phyloP scores from a whole-genome alignment of 2,113 vertebrate species.

The Mus spicilegus region DNA sequence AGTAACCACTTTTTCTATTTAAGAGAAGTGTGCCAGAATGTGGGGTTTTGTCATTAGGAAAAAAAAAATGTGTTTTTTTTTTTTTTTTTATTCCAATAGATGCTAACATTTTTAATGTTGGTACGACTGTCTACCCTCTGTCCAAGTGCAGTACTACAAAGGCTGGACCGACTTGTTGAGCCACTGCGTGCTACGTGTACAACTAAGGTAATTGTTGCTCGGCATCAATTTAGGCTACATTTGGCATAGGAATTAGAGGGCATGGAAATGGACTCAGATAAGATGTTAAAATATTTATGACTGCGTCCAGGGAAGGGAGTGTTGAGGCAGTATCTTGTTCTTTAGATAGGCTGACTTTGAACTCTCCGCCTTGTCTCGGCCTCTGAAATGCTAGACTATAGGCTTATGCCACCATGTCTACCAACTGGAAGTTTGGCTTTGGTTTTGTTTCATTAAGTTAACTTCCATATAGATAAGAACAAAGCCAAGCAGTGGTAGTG shows the following conservation, averaged over 20 bases:
- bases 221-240: neutral
- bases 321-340: neutral
- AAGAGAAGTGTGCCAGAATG: slow-evolving; percentile 6
- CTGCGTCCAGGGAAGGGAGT: slow-evolving; percentile 65
- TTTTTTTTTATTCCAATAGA: slow-evolving; percentile 85
- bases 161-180: slow-evolving; percentile 97
- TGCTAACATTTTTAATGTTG: slow-evolving; percentile 99
- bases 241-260: slow-evolving; percentile 68
- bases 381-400: neutral
- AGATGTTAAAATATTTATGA: slow-evolving; percentile 88
- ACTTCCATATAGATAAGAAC: slow-evolving; percentile 75
- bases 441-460: slow-evolving; percentile 75
- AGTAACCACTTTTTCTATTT: slow-evolving; percentile 1
- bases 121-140: slow-evolving; percentile 96
- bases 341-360: neutral
- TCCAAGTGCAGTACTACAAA: slow-evolving; percentile 97
- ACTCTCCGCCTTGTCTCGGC: neutral
- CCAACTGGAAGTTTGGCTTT: neutral
- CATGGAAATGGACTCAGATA: slow-evolving; percentile 87
- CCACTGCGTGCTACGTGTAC: slow-evolving; percentile 96
- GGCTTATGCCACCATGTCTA: neutral
- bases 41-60: slow-evolving; percentile 33
- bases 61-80: neutral
- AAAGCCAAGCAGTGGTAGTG: neutral
- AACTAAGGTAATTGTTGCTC: slow-evolving; percentile 89